phyloP scores from a whole-genome alignment of 2,113 vertebrate species.

The Brachionichthys hirsutus region DNA sequence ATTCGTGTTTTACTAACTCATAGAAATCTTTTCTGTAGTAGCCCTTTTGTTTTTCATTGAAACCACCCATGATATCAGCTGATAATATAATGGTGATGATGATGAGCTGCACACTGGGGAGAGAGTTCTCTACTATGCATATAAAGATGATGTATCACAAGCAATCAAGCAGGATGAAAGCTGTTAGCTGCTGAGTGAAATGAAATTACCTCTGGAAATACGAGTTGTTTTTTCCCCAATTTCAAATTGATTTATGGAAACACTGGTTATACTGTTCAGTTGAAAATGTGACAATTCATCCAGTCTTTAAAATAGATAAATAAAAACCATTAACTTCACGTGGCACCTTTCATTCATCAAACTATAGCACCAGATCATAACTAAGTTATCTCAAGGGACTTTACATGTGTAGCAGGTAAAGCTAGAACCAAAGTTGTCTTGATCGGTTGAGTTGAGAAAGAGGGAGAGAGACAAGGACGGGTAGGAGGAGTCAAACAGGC shows the following conservation, averaged over 20 bases:
- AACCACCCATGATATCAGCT: background rate
- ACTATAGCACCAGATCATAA: no score
- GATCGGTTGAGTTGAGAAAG: no score
- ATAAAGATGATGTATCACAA: conserved; percentile 22
- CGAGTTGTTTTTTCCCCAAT: conserved; percentile 30
- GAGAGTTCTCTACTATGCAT: conserved; percentile 2
- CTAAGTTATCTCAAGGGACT: no score
- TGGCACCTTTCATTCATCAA: background rate
- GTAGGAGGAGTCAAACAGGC: no score
- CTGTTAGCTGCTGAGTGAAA: conserved; percentile 16
- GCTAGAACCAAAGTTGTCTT: no score
- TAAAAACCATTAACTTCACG: conserved; percentile 20
- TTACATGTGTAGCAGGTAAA: no score
- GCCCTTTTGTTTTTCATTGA: conserved; percentile 47
- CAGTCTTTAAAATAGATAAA: conserved; percentile 52
- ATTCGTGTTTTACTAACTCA: conserved; percentile 13
- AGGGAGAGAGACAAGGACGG: no score
- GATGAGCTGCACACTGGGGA: conserved; percentile 2
- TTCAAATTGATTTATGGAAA: conserved; percentile 16
- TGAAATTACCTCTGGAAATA: conserved; percentile 45
- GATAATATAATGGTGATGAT: background rate
- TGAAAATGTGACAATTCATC: conserved; percentile 26
- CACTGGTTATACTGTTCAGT: conserved; percentile 19
- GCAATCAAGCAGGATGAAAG: conserved; percentile 11
- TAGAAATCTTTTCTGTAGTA: conserved; percentile 48